A percentile compares a stretch with the other conserved stretches of the same genome.
These are phyloP conservation scores for Falco naumanni DNA, from an alignment of 2,797 vertebrate genomes.

Conservation along the genomic window DNA sequence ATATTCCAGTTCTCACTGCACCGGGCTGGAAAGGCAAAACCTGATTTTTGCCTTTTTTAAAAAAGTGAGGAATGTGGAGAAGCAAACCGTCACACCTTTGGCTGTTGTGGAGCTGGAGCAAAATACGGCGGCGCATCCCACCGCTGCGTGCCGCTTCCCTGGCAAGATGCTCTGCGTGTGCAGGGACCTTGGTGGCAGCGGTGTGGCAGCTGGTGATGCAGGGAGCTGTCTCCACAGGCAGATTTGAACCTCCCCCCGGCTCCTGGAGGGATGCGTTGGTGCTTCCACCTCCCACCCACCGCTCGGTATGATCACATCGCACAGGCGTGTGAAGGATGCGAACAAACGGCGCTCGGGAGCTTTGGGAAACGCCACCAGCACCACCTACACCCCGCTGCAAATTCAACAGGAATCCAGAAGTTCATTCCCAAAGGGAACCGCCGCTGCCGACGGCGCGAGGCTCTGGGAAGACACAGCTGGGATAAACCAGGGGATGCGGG, in stretches of 20 bases:
- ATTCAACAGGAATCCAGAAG: conserved; percentile 18
- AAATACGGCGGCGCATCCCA: rapidly evolving
- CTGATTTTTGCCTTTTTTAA: neutral
- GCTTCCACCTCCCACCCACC: neutral
- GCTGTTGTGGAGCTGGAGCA: neutral
- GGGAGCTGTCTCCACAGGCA: neutral
- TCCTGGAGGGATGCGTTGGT: neutral
- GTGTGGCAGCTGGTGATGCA: neutral
- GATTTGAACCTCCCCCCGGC: neutral
- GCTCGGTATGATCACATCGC: neutral
- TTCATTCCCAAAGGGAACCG: neutral
- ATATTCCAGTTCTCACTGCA: neutral
- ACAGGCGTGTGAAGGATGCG: neutral
- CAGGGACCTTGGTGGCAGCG: neutral
- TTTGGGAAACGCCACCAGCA: neutral
- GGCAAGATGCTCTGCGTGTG: neutral
- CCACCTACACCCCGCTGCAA: conserved; percentile 10
- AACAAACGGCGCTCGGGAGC: neutral
- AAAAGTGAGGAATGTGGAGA: neutral
- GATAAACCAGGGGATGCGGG: neutral
- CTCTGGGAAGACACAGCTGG: neutral
- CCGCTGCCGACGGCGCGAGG: neutral
- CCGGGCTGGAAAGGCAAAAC: neutral
- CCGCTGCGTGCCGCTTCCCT: neutral
- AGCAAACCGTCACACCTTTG: neutral